phyloP scores from a whole-genome alignment of 2,888 invertebrate genomes.

The Drosophila subsilvestris region DNA sequence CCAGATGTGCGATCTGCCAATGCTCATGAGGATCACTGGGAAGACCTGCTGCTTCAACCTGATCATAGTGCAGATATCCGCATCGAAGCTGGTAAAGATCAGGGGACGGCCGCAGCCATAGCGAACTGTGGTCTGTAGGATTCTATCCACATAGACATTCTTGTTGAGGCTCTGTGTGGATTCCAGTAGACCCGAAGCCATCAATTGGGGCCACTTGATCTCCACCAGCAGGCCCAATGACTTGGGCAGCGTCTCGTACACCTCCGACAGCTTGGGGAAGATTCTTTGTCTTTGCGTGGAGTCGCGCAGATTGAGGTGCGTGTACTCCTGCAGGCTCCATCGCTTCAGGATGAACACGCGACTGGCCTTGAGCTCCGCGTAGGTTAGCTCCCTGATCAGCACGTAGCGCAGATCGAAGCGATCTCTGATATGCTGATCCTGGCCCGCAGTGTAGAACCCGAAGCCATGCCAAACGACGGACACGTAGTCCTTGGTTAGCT shows the following conservation, averaged over 20 bases:
- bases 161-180: conserved; percentile 92
- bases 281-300: conserved; percentile 87
- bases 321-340: conserved; percentile 87
- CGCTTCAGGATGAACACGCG: conserved; percentile 91
- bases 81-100: conserved; percentile 97
- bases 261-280: conserved; percentile 94
- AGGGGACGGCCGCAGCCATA: conserved; percentile 92
- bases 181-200: conserved; percentile 92
- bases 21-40: conserved; percentile 93
- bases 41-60: conserved; percentile 97
- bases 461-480: conserved; percentile 99
- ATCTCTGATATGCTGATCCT: conserved; percentile 88
- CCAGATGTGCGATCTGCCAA: conserved; percentile 71
- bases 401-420: conserved; percentile 93
- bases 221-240: conserved; percentile 97
- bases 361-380: conserved; percentile 93
- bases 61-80: conserved; percentile 97
- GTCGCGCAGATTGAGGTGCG: conserved; percentile 91
- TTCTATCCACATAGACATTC: conserved; percentile 94
- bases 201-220: conserved; percentile 97
- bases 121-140: conserved; percentile 91
- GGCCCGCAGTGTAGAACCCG: conserved; percentile 86
- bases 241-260: conserved; percentile 90
- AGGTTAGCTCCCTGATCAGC: conserved; percentile 95
- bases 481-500: conserved; percentile 96